Evolutionary conservation across 2,797 vertebrate species (phyloP).

Genomic region (Phataginus tetradactyla): DNA sequence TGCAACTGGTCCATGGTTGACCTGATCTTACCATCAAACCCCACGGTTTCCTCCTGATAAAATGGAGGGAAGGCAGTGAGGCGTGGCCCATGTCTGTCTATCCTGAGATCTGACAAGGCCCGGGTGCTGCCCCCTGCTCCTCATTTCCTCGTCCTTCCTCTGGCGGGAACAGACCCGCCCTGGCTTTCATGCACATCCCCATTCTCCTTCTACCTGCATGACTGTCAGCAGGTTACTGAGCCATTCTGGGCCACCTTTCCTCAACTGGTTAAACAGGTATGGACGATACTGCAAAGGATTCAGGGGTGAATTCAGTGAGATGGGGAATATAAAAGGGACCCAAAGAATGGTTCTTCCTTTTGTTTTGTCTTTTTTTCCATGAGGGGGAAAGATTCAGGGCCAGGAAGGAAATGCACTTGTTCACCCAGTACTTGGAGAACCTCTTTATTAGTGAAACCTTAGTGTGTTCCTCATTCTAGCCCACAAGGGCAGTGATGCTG

Average conservation of each 20-base stretch:
- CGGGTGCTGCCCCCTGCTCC: rapidly evolving
- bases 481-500: not conserved
- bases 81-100: not conserved
- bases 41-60: not conserved
- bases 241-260: not conserved
- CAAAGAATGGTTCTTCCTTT: not conserved
- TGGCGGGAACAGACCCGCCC: not conserved
- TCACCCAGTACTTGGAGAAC: not conserved
- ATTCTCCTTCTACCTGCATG: not conserved
- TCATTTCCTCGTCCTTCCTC: not conserved
- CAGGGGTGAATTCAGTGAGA: not conserved
- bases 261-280: not conserved
- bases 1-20: not conserved
- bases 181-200: not conserved
- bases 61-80: not conserved
- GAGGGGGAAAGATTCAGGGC: not conserved
- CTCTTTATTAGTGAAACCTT: not conserved
- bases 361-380: not conserved
- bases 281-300: not conserved
- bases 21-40: not conserved
- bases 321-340: rapidly evolving
- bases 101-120: not conserved
- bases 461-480: not conserved
- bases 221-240: not conserved
- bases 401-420: not conserved